phyloP scores from a whole-genome alignment of 2,888 invertebrate genomes.

The Nemotelus pantherinus region DNA sequence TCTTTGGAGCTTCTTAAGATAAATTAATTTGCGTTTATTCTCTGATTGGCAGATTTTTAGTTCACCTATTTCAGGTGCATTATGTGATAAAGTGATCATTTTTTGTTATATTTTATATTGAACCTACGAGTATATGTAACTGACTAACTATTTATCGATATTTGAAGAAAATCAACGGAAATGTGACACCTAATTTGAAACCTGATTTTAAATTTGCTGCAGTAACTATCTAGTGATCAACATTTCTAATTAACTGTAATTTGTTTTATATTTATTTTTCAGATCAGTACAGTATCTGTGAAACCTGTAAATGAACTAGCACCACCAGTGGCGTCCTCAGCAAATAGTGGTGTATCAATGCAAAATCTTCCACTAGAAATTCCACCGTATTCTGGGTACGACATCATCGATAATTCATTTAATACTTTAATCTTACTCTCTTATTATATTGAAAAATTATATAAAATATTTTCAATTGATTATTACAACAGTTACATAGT shows the following conservation, averaged over 20 bases:
- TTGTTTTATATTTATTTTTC: slow-evolving; percentile 33
- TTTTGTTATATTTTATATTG: no score
- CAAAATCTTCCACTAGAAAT: slow-evolving; percentile 59
- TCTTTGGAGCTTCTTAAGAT: no score
- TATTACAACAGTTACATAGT: background rate
- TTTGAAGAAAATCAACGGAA: no score
- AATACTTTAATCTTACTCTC: slow-evolving; percentile 13
- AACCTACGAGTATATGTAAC: no score
- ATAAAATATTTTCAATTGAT: background rate
- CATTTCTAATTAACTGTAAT: no score
- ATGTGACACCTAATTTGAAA: no score
- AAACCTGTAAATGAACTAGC: slow-evolving; percentile 63
- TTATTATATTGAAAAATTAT: background rate
- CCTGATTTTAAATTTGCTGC: background rate
- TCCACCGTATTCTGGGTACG: slow-evolving; percentile 55
- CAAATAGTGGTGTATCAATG: slow-evolving; percentile 61
- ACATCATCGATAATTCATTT: slow-evolving; percentile 23
- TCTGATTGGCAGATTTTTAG: no score
- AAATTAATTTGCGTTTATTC: no score
- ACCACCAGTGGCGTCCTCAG: slow-evolving; percentile 52
- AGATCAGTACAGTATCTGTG: slow-evolving; percentile 64
- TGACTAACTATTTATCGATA: no score
- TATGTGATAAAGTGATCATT: no score
- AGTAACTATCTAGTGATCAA: background rate
- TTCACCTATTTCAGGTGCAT: no score